Evolutionary conservation across 2,888 invertebrate species (phyloP).

Genomic region (Acanthoscelides obtectus): DNA sequence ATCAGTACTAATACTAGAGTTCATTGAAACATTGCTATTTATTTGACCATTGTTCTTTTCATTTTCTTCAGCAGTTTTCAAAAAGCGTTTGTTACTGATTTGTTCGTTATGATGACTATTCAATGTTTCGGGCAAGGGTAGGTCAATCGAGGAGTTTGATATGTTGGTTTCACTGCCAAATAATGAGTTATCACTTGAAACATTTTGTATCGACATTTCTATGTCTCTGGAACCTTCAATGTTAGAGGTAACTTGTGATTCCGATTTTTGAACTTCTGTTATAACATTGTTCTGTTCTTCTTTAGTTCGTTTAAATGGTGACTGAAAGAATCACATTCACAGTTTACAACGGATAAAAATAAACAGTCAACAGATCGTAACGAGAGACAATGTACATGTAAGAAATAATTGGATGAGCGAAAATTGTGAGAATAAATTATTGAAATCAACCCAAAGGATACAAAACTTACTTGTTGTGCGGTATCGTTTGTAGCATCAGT

Average conservation of each 20-base stretch:
- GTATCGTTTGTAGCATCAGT: neutral
- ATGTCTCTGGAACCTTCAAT: neutral
- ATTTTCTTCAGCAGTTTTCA: too few relatives aligned
- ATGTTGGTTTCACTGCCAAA: neutral
- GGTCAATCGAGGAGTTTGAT: neutral
- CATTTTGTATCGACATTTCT: neutral
- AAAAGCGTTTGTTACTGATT: too few relatives aligned
- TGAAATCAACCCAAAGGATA: too few relatives aligned
- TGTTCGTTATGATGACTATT: too few relatives aligned
- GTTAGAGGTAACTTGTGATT: neutral
- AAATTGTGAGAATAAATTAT: too few relatives aligned
- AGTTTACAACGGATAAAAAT: too few relatives aligned
- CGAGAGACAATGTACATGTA: too few relatives aligned
- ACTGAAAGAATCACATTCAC: neutral
- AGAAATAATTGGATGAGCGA: too few relatives aligned
- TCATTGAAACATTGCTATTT: too few relatives aligned
- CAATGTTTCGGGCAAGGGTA: too few relatives aligned
- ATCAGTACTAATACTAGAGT: neutral
- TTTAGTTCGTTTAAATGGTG: neutral
- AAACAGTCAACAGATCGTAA: too few relatives aligned
- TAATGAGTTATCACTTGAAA: neutral
- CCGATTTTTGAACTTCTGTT: neutral
- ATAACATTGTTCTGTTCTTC: neutral
- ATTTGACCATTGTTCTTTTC: too few relatives aligned
- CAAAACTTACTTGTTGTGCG: conserved; percentile 1